Evolutionary conservation across 2,797 vertebrate genomes (phyloP).

Genomic region (Squalus acanthias): DNA sequence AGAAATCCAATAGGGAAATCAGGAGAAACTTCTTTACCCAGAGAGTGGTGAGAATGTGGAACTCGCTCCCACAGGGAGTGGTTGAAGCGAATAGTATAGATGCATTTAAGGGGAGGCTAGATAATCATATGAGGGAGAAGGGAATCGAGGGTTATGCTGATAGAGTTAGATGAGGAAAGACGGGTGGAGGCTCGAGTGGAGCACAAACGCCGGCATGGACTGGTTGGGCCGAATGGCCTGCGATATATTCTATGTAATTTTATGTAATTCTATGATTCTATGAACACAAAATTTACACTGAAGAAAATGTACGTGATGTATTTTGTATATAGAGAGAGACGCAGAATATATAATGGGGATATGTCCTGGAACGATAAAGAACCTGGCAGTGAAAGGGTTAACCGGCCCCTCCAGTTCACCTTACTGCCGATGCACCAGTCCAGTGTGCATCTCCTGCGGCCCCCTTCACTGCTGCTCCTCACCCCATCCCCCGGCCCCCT

Average conservation of each 20-base stretch:
- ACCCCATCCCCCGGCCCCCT: background rate
- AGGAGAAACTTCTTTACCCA: too few species aligned
- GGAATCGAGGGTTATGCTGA: too few species aligned
- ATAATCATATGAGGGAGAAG: too few species aligned
- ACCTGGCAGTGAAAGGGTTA: background rate
- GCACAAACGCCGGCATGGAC: too few species aligned
- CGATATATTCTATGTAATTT: background rate
- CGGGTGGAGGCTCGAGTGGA: too few species aligned
- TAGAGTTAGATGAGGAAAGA: too few species aligned
- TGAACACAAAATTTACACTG: background rate
- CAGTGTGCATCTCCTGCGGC: background rate
- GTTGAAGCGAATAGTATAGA: too few species aligned
- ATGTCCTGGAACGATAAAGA: background rate
- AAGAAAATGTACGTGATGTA: background rate
- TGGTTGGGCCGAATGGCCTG: background rate
- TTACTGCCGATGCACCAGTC: background rate
- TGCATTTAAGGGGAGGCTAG: too few species aligned
- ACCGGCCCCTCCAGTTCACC: background rate
- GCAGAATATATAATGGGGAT: background rate
- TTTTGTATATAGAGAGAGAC: background rate
- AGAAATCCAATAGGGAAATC: too few species aligned
- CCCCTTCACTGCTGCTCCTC: background rate
- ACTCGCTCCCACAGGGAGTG: too few species aligned
- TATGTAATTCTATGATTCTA: background rate
- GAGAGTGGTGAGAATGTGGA: too few species aligned